Evolutionary conservation across 1,140 invertebrate species (phyloP), one percentile per base, ranked within the genome.

Genomic region (Eurosta solidaginis): DNA sequence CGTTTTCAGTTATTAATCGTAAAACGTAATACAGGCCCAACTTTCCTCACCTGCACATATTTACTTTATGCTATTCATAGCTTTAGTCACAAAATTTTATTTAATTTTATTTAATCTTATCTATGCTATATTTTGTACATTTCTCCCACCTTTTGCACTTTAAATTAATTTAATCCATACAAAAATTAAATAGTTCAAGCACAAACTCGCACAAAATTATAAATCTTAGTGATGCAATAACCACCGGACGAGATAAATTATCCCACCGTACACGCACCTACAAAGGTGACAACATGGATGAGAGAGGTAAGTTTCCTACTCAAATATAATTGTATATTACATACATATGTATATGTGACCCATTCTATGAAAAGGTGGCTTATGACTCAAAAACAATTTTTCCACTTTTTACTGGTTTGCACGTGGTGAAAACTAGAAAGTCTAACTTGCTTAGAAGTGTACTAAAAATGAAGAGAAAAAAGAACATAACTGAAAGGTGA

Each of bases 201-300:
- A 86, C 84, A 79, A 86, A 83, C 79, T 77, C 78, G 81, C 84
- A 86, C 85, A 84, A 86, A 83, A 79, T 76, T 77, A 79, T 82
- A 83, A 81, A 81, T 79, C 82, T 80, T 80, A 83, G 80, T 79
- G 85, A 86, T 80, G 80, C 84, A 80, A 79, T 84, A 78, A 82
- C 84, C 82, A 85, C 83, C 82, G 85, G 84, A 79, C 82, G 84
- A 77, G 86, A 86, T 47, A 63, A 49, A 44, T 27, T 77, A 59
- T 82, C 82, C 83, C 85, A 86, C 85, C 85, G 83, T 82, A 20
- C 36, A 3, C 59, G 59, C 59, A 86, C 83, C 75, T 83, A 86
- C 59, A 79, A 83, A 5, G 82, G 80, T n/a, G 78, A 79, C 74
- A 80, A 78, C n/a, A 81, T 84, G 82, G 84, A 86, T 3, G 85